phyloP scores from a whole-genome alignment of 2,888 invertebrate genomes.

The Agrochola lota region DNA sequence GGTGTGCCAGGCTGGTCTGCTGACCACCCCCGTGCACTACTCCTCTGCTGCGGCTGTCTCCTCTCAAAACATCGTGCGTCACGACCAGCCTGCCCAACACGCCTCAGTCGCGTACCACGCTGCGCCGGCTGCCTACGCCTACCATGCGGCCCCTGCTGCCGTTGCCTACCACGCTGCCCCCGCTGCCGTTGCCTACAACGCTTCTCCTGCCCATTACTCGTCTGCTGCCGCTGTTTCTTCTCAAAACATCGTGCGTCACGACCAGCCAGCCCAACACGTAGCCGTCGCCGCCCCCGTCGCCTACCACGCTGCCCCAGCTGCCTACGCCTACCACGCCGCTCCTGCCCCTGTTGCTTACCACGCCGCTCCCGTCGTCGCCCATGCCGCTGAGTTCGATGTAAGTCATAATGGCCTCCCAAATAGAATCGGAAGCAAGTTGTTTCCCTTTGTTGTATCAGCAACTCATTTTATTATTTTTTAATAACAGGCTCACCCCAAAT shows the following conservation, averaged over 20 bases:
- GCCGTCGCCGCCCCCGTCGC: slow-evolving; percentile 64
- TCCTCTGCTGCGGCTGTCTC: slow-evolving; percentile 75
- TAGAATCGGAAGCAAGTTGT: background rate
- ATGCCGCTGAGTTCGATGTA: slow-evolving; percentile 46
- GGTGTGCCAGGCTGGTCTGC: slow-evolving; percentile 70
- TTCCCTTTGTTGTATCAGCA: background rate
- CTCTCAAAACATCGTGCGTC: slow-evolving; percentile 72
- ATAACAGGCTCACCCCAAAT: slow-evolving; percentile 63
- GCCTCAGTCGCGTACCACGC: slow-evolving; percentile 68
- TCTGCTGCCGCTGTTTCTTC: slow-evolving; percentile 78
- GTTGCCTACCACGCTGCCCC: slow-evolving; percentile 84
- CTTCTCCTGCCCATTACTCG: slow-evolving; percentile 76
- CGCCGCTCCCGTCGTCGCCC: slow-evolving; percentile 70
- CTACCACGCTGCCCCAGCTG: slow-evolving; percentile 42
- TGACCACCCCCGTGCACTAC: slow-evolving; percentile 75
- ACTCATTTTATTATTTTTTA: background rate
- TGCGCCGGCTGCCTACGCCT: slow-evolving; percentile 61
- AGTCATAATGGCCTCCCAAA: background rate
- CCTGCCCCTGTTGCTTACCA: slow-evolving; percentile 62
- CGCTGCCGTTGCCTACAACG: slow-evolving; percentile 64
- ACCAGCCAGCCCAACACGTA: slow-evolving; percentile 69
- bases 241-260: slow-evolving; percentile 79
- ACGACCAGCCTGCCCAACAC: slow-evolving; percentile 67
- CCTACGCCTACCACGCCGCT: slow-evolving; percentile 45
- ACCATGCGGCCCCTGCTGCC: slow-evolving; percentile 64